phyloP scores from a whole-genome alignment of 2,888 invertebrate genomes.

The Galerucella pusilla region DNA sequence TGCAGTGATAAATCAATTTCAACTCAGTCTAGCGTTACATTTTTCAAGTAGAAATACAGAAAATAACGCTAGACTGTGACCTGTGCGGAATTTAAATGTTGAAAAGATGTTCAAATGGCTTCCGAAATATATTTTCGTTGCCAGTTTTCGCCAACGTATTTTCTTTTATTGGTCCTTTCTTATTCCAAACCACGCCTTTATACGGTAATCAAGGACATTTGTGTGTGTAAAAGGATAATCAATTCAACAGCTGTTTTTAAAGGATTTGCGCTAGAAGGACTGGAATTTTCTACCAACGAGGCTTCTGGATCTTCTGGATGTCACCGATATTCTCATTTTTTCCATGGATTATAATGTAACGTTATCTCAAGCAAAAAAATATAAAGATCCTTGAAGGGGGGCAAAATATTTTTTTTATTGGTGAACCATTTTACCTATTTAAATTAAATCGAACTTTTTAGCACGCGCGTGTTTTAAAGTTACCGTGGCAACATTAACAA shows the following conservation, averaged over 20 bases:
- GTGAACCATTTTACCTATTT: too few species aligned
- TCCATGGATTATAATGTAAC: background rate
- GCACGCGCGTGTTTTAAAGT: too few species aligned
- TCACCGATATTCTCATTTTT: background rate
- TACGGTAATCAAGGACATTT: conserved; percentile 45
- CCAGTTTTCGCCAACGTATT: conserved; percentile 47
- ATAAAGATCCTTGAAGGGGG: background rate
- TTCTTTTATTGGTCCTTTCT: conserved; percentile 48
- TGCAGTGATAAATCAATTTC: conserved; percentile 3
- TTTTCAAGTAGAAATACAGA: background rate
- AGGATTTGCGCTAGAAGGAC: conserved; percentile 15
- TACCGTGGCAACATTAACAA: too few species aligned
- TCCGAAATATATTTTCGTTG: conserved; percentile 33
- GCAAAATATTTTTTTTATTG: too few species aligned
- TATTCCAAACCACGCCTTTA: conserved; percentile 43
- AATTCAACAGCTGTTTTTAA: conserved; percentile 33
- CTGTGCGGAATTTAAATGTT: background rate
- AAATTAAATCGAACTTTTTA: too few species aligned
- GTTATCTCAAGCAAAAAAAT: background rate
- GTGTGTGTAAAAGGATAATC: conserved; percentile 45
- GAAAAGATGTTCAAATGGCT: background rate
- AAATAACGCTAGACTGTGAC: background rate
- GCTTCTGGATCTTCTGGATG: background rate
- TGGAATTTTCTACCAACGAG: background rate
- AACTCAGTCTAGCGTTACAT: background rate